A percentile compares a stretch with the other conserved stretches of the same genome.
Conservation (phyloP, 2,113 vertebrate genomes). For the Tricholaema leucomelas region DNA sequence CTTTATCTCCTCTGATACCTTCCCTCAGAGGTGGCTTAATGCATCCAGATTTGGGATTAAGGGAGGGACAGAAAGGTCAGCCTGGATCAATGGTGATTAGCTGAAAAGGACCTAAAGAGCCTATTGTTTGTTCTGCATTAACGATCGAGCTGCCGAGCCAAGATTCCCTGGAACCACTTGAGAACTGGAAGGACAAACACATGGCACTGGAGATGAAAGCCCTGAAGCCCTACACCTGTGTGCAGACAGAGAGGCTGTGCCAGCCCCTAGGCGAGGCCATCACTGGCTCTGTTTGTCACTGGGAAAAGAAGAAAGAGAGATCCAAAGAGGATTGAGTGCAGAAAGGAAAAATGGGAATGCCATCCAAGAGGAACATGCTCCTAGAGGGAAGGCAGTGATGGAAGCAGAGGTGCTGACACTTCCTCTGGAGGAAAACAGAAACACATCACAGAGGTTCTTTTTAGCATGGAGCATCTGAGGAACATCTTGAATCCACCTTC, state of each 20-base stretch:
- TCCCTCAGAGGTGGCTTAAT: background rate
- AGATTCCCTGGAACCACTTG: conserved; percentile 8
- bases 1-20: background rate
- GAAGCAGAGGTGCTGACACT: background rate
- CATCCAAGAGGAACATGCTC: rapidly evolving
- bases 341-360: background rate
- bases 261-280: rapidly evolving
- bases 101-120: conserved; percentile 29
- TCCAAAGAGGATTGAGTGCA: background rate
- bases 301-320: background rate
- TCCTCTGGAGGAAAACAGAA: background rate
- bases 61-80: conserved; percentile 50
- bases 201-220: background rate
- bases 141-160: background rate
- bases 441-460: background rate
- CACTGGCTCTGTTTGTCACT: rapidly evolving
- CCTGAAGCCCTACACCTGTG: background rate
- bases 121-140: conserved; percentile 38
- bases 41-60: conserved; percentile 23
- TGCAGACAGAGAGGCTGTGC: background rate
- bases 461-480: background rate
- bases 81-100: conserved; percentile 45
- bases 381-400: rapidly evolving
- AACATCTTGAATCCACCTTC: background rate
- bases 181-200: conserved; percentile 30